These are phyloP conservation scores for Taenioides sp. DNA, from an alignment of 2,797 vertebrate species.

Conservation along the genomic window DNA sequence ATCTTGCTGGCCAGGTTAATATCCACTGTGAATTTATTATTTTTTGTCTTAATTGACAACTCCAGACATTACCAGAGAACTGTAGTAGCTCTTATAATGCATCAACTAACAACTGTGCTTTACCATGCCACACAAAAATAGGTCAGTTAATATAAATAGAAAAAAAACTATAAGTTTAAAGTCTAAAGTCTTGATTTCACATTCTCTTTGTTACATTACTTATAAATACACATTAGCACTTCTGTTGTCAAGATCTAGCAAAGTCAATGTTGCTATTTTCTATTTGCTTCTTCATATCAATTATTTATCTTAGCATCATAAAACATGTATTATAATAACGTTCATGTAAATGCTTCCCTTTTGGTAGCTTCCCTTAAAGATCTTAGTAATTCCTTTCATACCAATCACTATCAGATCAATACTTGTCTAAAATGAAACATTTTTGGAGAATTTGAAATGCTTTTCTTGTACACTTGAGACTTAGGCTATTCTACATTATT, in stretches of 20 bases:
- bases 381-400: not conserved
- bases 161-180: not conserved
- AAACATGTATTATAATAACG: conserved; percentile 3
- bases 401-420: not conserved
- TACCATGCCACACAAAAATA: not conserved
- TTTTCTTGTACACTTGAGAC: not conserved
- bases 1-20: too few relatives aligned
- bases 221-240: not conserved
- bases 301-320: conserved; percentile 2
- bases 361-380: not conserved
- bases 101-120: not conserved
- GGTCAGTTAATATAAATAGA: not conserved
- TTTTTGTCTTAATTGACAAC: not conserved
- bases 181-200: not conserved
- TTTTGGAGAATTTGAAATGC: not conserved
- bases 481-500: too few relatives aligned
- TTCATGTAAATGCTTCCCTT: not conserved
- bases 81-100: not conserved
- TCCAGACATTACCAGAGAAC: not conserved
- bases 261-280: not conserved
- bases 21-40: too few relatives aligned
- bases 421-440: not conserved
- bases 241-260: not conserved
- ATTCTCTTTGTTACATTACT: not conserved
- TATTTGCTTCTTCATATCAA: conserved; percentile 1